Evolutionary conservation across 2,113 vertebrate species (phyloP).

Genomic region (Leptobrachium leishanense): DNA sequence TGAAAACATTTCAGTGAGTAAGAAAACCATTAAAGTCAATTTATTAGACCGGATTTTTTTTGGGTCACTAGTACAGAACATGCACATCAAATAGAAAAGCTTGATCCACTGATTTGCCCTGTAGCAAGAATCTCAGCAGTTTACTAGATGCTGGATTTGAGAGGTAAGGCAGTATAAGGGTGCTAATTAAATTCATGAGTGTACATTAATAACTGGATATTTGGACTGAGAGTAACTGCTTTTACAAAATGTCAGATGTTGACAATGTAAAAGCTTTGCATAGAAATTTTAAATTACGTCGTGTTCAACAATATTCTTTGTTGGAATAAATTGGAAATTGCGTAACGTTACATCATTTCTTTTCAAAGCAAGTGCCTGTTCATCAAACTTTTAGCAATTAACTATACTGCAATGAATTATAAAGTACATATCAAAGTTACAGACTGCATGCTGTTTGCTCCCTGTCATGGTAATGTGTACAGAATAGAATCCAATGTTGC

Average conservation of each 20-base stretch:
- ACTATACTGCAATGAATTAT: neutral
- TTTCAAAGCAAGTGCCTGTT: too few species aligned
- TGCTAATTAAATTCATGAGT: conserved; percentile 63
- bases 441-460: too few species aligned
- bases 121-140: conserved; percentile 62
- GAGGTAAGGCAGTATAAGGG: conserved; percentile 56
- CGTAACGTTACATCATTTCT: too few species aligned
- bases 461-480: too few species aligned
- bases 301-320: neutral
- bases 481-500: too few species aligned
- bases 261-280: conserved; percentile 54
- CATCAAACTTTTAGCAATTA: neutral
- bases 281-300: conserved; percentile 3
- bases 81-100: conserved; percentile 68
- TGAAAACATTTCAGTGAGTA: conserved; percentile 70
- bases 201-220: conserved; percentile 56
- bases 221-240: conserved; percentile 53
- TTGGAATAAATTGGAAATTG: neutral
- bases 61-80: conserved; percentile 65
- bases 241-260: conserved; percentile 48
- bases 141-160: conserved; percentile 59
- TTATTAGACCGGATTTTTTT: conserved; percentile 73
- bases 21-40: conserved; percentile 70
- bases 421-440: neutral
- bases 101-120: conserved; percentile 61